Evolutionary conservation across 2,888 invertebrate species (phyloP), one percentile per base, ranked within the genome.

Genomic region (Bellardia bayeri): DNA sequence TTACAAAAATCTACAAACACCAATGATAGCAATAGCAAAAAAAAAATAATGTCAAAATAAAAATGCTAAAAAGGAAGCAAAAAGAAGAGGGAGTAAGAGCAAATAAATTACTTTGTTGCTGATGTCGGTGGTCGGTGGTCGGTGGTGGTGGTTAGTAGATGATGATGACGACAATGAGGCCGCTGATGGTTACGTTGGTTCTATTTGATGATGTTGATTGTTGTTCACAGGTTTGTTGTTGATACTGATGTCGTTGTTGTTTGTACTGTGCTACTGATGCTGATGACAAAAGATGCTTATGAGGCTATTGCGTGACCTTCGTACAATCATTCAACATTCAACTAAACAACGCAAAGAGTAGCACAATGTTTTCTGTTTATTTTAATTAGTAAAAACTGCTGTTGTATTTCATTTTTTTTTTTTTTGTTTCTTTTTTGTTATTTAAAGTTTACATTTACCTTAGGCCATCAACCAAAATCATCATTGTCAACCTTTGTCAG

Each of bases 401-500:
- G 78, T 66, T 86, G 66, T 84, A 81, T 86, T 54, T 51, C 45
- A n/a, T 61, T 40, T 69, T 42, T 63, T 58, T 45, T 49, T 16
- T 14, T 58, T 13, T 82, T 40, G 63, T 69, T 54, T 16, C n/a
- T 49, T 61, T 81, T 87, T 69, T 79, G 69, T 87, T 85, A 85
- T 87, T 85, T 82, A 79, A 85, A 85, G 82, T 85, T 87, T 82
- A 87, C 87, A 85, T 79, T 80, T 79, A 82, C 87, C 87, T 75
- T 23, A 87, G 87, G 87, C 82, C 82, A 85, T 85, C 85, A 87
- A 87, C 85, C 66, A 75, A 85, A 85, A 85, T 85, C 88, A 88
- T 89, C 88, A 89, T 72, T 87, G 72, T 85, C 83, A 84, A 90
- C 90, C 91, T 91, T 91, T 91, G 90, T 91, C 90, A 91, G 90